Evolutionary conservation across 2,113 vertebrate genomes (phyloP), one percentile per base, ranked within the genome.

Genomic region (Hepsetus odoe): DNA sequence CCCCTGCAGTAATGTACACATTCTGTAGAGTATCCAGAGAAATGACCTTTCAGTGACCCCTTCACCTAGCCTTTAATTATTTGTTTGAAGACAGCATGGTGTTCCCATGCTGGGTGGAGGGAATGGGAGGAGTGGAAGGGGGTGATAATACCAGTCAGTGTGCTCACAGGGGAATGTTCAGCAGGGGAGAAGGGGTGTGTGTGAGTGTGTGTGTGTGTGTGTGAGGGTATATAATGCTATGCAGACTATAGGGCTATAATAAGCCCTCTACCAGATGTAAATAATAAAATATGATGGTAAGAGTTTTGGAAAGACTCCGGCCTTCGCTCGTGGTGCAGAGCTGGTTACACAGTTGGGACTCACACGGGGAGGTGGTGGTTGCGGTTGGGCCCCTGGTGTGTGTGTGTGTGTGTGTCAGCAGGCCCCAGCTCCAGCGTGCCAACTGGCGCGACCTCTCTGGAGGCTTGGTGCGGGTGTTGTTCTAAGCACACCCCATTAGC

Each of bases 81-180:
- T 98, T 98, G 96, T 98, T 98, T 97, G 98, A 97, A 98, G 96
- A 97, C 96, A 96, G 95, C 95, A 94, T 95, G 92, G 93, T 96
- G 95, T 96, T 96, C 95, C 94, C 96, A 96, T 86, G 95, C 94
- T 94, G 95, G 93, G 96, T 94, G 90, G 92, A 88, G 78, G 90
- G 91, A 89, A 90, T 90, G 92, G 90, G 92, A 88, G 67, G 76
- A 79, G 84, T 64, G 79, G 80, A 91, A 86, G 79, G 89, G 93
- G 90, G 88, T 92, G 91, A 89, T 93, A 94, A 94, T 94, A 92
- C 91, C 90, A 93, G 90, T 86, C 94, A 92, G 91, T 84, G 89
- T 90, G 76, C 32, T 76, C 77, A 86, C 83, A 87, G 77, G 76
- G 79, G 76, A 69, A 61, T 32, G 46, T 75, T 78, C 66, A 73